A percentile compares a stretch with the other conserved stretches of the same genome.
Conservation (phyloP, 1,140 invertebrate genomes). For the Pinna nobilis region DNA sequence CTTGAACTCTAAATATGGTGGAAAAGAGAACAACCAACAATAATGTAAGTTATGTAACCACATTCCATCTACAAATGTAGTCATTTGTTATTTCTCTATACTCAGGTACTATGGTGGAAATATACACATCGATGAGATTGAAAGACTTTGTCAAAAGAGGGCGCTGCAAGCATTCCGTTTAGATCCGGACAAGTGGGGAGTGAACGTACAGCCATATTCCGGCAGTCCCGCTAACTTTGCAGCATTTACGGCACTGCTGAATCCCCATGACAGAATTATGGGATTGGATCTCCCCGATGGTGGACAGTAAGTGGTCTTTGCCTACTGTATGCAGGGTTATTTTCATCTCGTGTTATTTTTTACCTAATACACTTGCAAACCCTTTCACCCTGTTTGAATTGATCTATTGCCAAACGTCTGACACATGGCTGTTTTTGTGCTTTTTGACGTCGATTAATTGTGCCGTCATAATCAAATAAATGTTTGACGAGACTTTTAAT, state of each 20-base stretch:
- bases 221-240: conserved; percentile 99
- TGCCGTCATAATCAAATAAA: no score
- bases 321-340: no score
- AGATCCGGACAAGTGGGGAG: conserved; percentile 91
- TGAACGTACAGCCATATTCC: conserved; percentile 97
- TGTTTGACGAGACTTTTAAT: no score
- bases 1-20: no score
- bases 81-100: not conserved
- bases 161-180: conserved; percentile 89
- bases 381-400: no score
- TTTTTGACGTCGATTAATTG: no score
- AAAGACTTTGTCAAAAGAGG: conserved; percentile 90
- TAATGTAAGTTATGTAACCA: no score
- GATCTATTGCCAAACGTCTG: no score
- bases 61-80: no score
- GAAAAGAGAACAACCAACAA: no score
- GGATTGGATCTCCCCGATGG: conserved; percentile 96
- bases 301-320: conserved; percentile 82
- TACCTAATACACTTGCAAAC: not conserved
- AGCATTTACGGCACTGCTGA: conserved; percentile 78
- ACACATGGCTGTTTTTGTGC: no score
- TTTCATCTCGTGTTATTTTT: not conserved
- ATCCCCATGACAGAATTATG: conserved; percentile 97
- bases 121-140: conserved; percentile 95
- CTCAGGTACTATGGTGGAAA: conserved; percentile 95